These are phyloP conservation scores for Macheiramphus alcinus DNA, from an alignment of 2,113 vertebrate genomes.

Conservation along the genomic window DNA sequence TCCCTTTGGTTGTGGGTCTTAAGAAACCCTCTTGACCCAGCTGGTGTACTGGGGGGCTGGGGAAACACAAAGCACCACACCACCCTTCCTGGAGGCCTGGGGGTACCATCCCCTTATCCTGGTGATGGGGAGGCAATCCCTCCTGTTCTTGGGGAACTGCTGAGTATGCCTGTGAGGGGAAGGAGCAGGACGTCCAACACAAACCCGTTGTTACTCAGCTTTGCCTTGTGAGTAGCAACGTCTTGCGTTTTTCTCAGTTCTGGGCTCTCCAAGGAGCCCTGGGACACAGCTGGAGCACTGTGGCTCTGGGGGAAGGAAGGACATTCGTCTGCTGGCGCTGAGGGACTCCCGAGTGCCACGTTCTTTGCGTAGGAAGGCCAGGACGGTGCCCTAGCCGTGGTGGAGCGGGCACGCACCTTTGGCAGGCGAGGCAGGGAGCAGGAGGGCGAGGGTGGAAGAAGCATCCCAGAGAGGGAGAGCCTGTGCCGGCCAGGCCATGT, in stretches of 20 bases:
- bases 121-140: neutral
- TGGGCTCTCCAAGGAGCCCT: neutral
- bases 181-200: neutral
- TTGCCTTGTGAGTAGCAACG: neutral
- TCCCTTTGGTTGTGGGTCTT: neutral
- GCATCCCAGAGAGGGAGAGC: neutral
- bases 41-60: neutral
- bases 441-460: neutral
- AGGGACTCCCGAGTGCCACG: accelerated
- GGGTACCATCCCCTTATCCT: neutral
- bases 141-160: neutral
- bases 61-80: neutral
- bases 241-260: neutral
- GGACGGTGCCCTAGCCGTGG: accelerated
- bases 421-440: neutral
- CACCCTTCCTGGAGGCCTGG: neutral
- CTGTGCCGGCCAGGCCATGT: neutral
- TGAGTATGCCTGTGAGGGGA: neutral
- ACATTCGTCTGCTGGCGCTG: neutral
- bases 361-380: neutral
- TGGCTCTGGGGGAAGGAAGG: neutral
- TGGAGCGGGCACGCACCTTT: accelerated
- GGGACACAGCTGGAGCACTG: neutral
- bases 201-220: neutral
- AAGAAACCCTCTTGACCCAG: neutral